Conservation (phyloP, 2,797 vertebrate genomes). For the Ctenopoma kingsleyae region DNA sequence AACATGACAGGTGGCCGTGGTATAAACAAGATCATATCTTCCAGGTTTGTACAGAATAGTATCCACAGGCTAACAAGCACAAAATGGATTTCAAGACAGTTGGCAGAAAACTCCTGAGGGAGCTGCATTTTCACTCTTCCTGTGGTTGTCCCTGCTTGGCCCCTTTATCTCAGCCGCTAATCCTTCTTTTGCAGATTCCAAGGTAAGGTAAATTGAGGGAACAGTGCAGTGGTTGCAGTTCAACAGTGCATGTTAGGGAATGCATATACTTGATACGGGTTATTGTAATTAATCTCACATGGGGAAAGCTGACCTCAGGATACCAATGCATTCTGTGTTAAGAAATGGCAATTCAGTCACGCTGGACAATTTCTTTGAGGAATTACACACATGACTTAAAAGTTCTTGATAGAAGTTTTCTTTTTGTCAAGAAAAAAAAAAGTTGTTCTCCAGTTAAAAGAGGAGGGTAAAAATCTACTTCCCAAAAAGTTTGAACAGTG, state of each 20-base stretch:
- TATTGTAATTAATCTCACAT: constrained; percentile 56
- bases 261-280: constrained; percentile 38
- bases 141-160: constrained; percentile 38
- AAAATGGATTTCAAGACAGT: background rate
- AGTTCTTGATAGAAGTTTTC: constrained; percentile 27
- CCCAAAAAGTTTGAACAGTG: background rate
- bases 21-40: background rate
- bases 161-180: constrained; percentile 61
- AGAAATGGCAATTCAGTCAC: constrained; percentile 24
- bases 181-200: constrained; percentile 61
- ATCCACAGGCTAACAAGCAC: background rate
- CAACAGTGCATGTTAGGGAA: constrained; percentile 46
- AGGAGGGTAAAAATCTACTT: background rate
- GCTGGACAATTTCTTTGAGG: constrained; percentile 21
- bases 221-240: constrained; percentile 57
- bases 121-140: constrained; percentile 55
- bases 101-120: constrained; percentile 3
- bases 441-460: constrained; percentile 4
- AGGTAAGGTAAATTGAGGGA: constrained; percentile 64
- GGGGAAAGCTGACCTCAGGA: constrained; percentile 50
- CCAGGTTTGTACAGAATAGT: background rate
- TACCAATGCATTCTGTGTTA: constrained; percentile 2
- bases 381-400: constrained; percentile 8
- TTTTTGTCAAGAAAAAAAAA: constrained; percentile 7
- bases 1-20: background rate